These are phyloP conservation scores for Sweltsa coloradensis DNA, from an alignment of 1,140 invertebrate genomes.

Conservation along the genomic window DNA sequence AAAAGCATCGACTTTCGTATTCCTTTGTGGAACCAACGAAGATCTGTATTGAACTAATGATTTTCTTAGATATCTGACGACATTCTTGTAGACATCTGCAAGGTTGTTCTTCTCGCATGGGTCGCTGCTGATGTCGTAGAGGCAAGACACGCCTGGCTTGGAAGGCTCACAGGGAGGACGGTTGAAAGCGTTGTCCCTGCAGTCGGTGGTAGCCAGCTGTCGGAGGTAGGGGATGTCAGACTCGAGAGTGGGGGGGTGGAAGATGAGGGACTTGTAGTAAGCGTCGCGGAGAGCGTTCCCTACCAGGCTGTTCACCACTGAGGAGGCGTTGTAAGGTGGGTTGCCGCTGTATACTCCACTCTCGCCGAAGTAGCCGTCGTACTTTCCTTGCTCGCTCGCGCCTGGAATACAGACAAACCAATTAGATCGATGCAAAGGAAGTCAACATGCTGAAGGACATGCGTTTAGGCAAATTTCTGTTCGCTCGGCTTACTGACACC, in stretches of 20 bases:
- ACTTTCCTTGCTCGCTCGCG: not conserved
- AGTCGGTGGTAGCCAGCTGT: not conserved
- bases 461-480: too few species aligned
- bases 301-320: constrained; percentile 3
- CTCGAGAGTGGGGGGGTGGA: not conserved
- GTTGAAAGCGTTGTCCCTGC: not conserved
- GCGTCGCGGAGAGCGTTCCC: not conserved
- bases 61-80: constrained; percentile 29
- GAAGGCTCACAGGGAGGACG: not conserved
- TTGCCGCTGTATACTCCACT: not conserved
- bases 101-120: constrained; percentile 54
- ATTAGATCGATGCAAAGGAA: too few species aligned
- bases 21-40: constrained; percentile 26
- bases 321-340: not conserved
- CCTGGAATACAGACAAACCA: too few species aligned
- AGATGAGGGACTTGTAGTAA: not conserved
- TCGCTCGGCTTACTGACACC: too few species aligned
- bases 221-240: not conserved
- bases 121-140: constrained; percentile 49
- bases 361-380: constrained; percentile 2
- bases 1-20: constrained; percentile 27
- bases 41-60: constrained; percentile 28
- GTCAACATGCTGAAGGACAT: too few species aligned
- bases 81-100: constrained; percentile 29
- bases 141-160: constrained; percentile 32